Evolutionary conservation across 2,797 vertebrate genomes (phyloP).

Genomic region (Sebastes goodei): DNA sequence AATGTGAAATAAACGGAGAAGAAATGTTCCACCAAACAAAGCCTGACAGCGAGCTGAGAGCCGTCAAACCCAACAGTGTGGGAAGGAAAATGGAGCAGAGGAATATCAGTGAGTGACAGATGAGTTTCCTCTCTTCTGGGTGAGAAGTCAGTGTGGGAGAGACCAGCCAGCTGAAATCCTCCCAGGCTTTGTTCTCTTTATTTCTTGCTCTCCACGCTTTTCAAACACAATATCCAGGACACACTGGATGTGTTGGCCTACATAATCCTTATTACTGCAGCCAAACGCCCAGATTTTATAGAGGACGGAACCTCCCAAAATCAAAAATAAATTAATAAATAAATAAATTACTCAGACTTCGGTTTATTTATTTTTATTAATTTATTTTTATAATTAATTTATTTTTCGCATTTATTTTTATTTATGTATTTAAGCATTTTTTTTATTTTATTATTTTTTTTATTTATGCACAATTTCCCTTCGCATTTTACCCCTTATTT

Average conservation of each 20-base stretch:
- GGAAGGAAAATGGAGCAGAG: background rate
- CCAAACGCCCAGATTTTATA: background rate
- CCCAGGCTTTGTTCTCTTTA: background rate
- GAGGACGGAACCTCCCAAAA: too few species aligned
- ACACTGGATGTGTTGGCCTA: background rate
- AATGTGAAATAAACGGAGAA: constrained; percentile 7
- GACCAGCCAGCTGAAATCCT: constrained; percentile 9
- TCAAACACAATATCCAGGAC: constrained; percentile 22
- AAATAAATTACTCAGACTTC: too few species aligned
- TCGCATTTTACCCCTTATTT: too few species aligned
- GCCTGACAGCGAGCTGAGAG: background rate
- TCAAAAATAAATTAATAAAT: too few species aligned
- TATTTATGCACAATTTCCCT: too few species aligned
- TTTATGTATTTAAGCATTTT: too few species aligned
- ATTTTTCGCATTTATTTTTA: too few species aligned
- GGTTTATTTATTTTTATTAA: too few species aligned
- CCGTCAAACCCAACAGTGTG: background rate
- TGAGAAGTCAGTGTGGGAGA: background rate
- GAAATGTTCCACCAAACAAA: too few species aligned
- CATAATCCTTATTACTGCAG: background rate
- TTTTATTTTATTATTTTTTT: too few species aligned
- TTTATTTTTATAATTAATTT: too few species aligned
- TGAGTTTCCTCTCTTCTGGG: background rate
- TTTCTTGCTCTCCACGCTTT: background rate
- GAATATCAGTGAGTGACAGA: constrained; percentile 3